Evolutionary conservation across 1,140 invertebrate species (phyloP).

Genomic region (Uloborus diversus): DNA sequence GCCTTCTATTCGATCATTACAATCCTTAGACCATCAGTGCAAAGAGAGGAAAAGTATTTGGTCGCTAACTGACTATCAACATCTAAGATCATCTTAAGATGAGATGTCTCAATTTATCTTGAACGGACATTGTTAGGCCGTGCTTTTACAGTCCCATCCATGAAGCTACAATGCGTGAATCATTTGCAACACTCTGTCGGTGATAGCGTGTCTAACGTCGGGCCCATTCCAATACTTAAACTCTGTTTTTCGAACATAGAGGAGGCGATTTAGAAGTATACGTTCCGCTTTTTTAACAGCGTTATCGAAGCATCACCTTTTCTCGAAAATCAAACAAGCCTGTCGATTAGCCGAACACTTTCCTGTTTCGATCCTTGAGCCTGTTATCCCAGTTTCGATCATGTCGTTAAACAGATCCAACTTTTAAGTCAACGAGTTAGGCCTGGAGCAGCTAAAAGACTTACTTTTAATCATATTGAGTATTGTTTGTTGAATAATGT

Average conservation of each 20-base stretch:
- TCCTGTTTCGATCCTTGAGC: not conserved
- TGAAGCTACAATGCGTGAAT: conserved; percentile 6
- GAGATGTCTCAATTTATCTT: conserved; percentile 19
- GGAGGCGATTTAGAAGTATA: conserved; percentile 2
- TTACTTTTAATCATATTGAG: too few species aligned
- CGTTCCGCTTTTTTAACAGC: conserved; percentile 3
- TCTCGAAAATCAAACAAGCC: too few species aligned
- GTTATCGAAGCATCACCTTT: conserved; percentile 17
- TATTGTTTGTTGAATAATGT: too few species aligned
- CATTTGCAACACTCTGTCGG: conserved; percentile 20
- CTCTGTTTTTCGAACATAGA: conserved; percentile 16
- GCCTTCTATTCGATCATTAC: too few species aligned
- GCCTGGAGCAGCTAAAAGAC: too few species aligned
- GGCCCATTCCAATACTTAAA: conserved; percentile 18
- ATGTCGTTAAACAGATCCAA: too few species aligned
- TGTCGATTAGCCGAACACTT: conserved; percentile 17
- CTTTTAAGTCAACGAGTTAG: too few species aligned
- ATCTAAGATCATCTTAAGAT: not conserved
- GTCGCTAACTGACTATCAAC: conserved; percentile 17
- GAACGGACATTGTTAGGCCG: not conserved
- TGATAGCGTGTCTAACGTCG: conserved; percentile 23
- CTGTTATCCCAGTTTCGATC: not conserved
- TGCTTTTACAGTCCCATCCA: not conserved
- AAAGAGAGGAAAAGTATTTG: conserved; percentile 8
- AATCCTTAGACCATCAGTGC: not conserved